phyloP scores from a whole-genome alignment of 2,797 vertebrate species.

The Typhlichthys eigenmanni region DNA sequence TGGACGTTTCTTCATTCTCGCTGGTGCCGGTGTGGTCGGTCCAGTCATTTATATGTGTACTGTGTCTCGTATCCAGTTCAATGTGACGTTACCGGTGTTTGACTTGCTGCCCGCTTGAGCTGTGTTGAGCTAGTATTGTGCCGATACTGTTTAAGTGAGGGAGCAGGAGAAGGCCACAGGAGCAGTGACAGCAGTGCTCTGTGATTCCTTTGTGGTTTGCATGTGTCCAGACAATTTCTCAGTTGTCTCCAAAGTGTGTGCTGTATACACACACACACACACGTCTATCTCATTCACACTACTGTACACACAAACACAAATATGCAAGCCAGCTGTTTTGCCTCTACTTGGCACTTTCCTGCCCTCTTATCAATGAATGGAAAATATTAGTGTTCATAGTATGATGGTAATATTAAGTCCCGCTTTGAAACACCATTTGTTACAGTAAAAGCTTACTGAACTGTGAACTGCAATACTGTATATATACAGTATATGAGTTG shows the following conservation, averaged over 20 bases:
- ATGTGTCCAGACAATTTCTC: no score
- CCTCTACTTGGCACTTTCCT: not conserved
- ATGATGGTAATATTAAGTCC: not conserved
- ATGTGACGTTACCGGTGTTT: slow-evolving; percentile 30
- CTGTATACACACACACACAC: no score
- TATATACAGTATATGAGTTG: no score
- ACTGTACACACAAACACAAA: not conserved
- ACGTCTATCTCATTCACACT: not conserved
- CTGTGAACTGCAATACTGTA: not conserved
- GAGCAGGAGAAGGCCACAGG: no score
- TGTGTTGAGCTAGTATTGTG: slow-evolving; percentile 8
- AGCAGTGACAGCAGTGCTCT: no score
- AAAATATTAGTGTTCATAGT: not conserved
- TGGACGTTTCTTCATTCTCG: not conserved
- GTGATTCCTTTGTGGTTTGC: no score
- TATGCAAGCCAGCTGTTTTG: not conserved
- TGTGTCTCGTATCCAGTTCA: slow-evolving; percentile 16
- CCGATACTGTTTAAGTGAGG: no score
- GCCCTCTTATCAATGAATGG: not conserved
- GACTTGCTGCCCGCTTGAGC: slow-evolving; percentile 4
- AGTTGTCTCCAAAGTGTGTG: no score
- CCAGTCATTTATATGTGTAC: slow-evolving; percentile 28
- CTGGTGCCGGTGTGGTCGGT: slow-evolving; percentile 3
- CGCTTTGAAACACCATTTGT: not conserved
- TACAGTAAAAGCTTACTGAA: no score